Evolutionary conservation across 2,113 vertebrate genomes (phyloP), one percentile per base, ranked within the genome.

Genomic region (Mugil cephalus): DNA sequence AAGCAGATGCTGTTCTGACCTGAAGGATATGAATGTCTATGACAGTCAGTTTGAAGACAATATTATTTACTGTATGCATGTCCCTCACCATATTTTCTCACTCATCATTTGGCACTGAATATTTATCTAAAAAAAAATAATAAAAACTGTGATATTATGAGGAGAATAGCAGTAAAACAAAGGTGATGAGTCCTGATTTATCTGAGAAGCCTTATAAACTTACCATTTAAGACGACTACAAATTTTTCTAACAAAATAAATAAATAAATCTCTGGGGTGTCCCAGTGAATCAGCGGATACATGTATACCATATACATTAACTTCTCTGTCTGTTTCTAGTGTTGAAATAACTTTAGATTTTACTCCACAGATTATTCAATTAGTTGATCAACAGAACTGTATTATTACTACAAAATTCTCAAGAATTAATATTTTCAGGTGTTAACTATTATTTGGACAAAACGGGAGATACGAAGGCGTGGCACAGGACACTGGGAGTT

Each of bases 1-100:
- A 79, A 91, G 87, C 47, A 77, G 59, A 84, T 74, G 43, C 64
- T 61, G 14, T n/a, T 58, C 69, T 65, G 56, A 61, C 69, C 73
- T 3, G 8, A 65, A 74, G 69, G n/a, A 52, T 70, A 10, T 46
- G 24, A 56, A 36, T 6, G 10, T 6, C 34, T 61, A 43, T 64
- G 71, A 71, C 38, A 47, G 54, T 30, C 24, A 30, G 5, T 30
- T 30, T 30, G 5, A 30, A 3, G 24, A 30, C 24, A 30, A 30
- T 30, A 30, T 5, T 5, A 30, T 30, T 3, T 30, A 30, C 24
- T 30, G 24, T 14, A 14, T 17, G n/a, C 2, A 7, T 14, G 3
- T 14, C 35, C 24, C 12, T 50, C 19, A 19, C 14, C 13, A 21
- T 34, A 54, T 17, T 75, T 15, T 10, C 40, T 39, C 0, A 35